Evolutionary conservation across 2,797 vertebrate species (phyloP), one percentile per base, ranked within the genome.

Genomic region (Mionectes olivaceus): DNA sequence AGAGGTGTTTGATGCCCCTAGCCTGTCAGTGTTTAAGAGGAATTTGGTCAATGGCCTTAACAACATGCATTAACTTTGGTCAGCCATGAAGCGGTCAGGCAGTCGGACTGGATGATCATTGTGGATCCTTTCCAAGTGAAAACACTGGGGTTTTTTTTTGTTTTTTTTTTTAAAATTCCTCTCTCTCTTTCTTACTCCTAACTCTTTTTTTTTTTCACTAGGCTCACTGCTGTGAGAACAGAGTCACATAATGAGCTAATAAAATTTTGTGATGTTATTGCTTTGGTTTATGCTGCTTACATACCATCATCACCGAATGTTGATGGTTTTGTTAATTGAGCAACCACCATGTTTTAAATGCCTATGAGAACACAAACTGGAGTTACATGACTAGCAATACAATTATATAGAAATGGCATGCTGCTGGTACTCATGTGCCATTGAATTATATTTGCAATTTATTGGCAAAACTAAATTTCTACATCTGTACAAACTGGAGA

Each of bases 341-440:
- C 50, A 49, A 33, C 19, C 7, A 15, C 6, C 5, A 5, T 41
- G 11, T 61, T 77, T 69, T 80, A 79, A 53, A 50, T 70, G 21
- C 49, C 13, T 57, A 10, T 64, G 39, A 25, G 70, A 70, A 61
- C 56, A 41, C 3, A 49, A 19, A 23, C 33, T 61, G 43, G 22
- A 6, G 22, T 75, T 87, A 11, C 11, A 7, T 60, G 19, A 22
- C 28, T 70, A 47, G 13, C 28, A 43, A 15, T 64, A 37, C 3
- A 6, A 23, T 71, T 64, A 5, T 39, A 10, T 11, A 44, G 46
- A 90, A 82, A n/a, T 35, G 43, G 5, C 22, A n/a, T 21, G 23
- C 13, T 44, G 67, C 15, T 0, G 0, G 19, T 60, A 35, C 13
- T 80, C 0, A 0, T 13, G 3, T 71, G 28, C 52, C 0, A 0